Evolutionary conservation across 2,797 vertebrate genomes (phyloP).

Genomic region (Peromyscus aztecus): DNA sequence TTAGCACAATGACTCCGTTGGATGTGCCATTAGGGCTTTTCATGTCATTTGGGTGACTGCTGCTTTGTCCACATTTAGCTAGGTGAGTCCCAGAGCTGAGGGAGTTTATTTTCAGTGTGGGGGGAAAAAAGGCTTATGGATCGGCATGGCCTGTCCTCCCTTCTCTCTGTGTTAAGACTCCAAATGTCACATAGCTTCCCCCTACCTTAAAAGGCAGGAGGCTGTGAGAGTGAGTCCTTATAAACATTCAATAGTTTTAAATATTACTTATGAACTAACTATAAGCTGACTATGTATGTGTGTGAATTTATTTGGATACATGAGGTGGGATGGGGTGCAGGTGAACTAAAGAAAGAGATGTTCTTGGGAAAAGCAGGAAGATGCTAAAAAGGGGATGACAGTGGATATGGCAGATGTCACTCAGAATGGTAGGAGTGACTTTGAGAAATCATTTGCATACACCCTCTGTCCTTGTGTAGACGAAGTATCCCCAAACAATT

Average conservation of each 20-base stretch:
- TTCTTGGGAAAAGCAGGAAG: slow-evolving; percentile 12
- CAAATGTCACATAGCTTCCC: neutral
- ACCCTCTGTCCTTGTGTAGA: neutral
- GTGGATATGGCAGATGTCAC: neutral
- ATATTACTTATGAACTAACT: slow-evolving; percentile 25
- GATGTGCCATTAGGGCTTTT: slow-evolving; percentile 67
- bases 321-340: neutral
- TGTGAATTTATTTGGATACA: neutral
- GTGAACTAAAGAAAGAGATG: neutral
- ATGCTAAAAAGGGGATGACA: neutral
- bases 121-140: slow-evolving; percentile 68
- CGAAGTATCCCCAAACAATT: neutral
- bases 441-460: neutral
- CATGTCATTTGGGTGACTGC: slow-evolving; percentile 41
- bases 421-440: neutral
- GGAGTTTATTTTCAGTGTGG: slow-evolving; percentile 76
- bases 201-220: neutral
- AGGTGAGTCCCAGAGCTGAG: slow-evolving; percentile 67
- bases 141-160: neutral
- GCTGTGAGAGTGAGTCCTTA: slow-evolving; percentile 4
- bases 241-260: slow-evolving; percentile 30
- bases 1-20: slow-evolving; percentile 67
- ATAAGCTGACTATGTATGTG: neutral
- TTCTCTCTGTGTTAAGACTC: slow-evolving; percentile 9
- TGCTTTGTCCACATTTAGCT: slow-evolving; percentile 73